Percentiles rank a stretch among this genome's conserved stretches.
These are phyloP conservation scores for Austrofundulus limnaeus DNA, from an alignment of 2,113 vertebrate species.

Conservation along the genomic window DNA sequence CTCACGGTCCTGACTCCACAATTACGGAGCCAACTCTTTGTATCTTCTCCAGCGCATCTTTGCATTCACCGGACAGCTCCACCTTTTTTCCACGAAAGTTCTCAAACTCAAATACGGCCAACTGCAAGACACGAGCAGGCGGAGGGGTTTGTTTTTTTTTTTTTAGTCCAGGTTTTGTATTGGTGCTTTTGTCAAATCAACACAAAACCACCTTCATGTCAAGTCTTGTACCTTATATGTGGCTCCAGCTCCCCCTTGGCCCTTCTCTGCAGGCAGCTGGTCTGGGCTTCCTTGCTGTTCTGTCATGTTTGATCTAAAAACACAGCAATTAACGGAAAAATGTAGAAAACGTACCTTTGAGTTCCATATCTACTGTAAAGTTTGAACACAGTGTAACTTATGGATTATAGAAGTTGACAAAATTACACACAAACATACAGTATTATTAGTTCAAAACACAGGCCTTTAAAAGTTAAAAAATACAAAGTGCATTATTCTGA, in stretches of 20 bases:
- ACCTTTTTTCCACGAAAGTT: conserved; percentile 86
- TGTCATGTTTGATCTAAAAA: conserved; percentile 75
- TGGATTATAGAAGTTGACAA: too few species aligned
- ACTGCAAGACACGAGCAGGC: conserved; percentile 43
- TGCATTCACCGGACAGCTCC: conserved; percentile 85
- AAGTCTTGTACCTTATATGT: conserved; percentile 83
- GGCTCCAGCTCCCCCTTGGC: conserved; percentile 79
- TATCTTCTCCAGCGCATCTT: conserved; percentile 81
- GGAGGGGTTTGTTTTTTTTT: neutral
- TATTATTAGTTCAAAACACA: too few species aligned
- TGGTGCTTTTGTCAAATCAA: neutral
- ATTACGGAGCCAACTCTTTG: conserved; percentile 88
- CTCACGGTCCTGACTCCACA: conserved; percentile 83
- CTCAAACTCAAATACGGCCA: conserved; percentile 81
- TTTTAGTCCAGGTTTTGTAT: neutral
- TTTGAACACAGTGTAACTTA: too few species aligned
- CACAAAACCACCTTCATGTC: neutral
- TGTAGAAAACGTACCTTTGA: neutral
- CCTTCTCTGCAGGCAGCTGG: conserved; percentile 84
- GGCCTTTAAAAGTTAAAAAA: neutral
- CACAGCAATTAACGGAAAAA: conserved; percentile 9
- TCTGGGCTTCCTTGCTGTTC: conserved; percentile 84
- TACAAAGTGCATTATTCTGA: neutral
- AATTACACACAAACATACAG: too few species aligned
- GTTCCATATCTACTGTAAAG: too few species aligned